Evolutionary conservation across 2,797 vertebrate genomes (phyloP).

Genomic region (Tympanoctomys barrerae): DNA sequence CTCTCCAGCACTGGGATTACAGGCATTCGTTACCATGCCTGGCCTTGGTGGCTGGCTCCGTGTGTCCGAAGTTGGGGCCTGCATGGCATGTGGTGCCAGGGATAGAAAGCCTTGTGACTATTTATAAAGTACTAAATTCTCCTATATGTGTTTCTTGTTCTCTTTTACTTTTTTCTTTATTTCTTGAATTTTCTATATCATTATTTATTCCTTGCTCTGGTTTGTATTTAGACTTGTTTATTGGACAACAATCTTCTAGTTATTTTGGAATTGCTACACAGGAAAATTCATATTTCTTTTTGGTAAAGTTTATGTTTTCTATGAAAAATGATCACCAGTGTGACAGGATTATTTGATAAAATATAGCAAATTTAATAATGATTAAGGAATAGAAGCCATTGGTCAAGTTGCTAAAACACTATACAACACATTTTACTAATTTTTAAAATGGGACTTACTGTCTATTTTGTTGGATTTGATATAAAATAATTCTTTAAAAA

Average conservation of each 20-base stretch:
- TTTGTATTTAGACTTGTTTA: neutral
- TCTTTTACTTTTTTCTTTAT: neutral
- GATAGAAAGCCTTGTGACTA: neutral
- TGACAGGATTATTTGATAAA: neutral
- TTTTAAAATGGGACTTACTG: neutral
- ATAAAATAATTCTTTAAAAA: neutral
- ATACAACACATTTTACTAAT: neutral
- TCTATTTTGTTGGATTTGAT: neutral
- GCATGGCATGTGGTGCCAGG: too few species aligned
- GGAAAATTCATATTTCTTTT: neutral
- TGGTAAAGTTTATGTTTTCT: neutral
- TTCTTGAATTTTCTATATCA: neutral
- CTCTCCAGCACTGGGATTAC: too few species aligned
- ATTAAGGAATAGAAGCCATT: neutral
- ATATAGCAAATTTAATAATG: neutral
- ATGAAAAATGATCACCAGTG: neutral
- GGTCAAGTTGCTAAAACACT: neutral
- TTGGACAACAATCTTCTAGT: neutral
- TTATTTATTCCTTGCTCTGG: neutral
- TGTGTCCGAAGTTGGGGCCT: too few species aligned
- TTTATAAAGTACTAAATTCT: neutral
- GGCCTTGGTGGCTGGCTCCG: too few species aligned
- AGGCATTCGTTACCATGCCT: too few species aligned
- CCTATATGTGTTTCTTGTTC: neutral
- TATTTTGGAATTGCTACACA: neutral